phyloP scores from a whole-genome alignment of 2,888 invertebrate species.

The Nematopogon swammerdamellus region DNA sequence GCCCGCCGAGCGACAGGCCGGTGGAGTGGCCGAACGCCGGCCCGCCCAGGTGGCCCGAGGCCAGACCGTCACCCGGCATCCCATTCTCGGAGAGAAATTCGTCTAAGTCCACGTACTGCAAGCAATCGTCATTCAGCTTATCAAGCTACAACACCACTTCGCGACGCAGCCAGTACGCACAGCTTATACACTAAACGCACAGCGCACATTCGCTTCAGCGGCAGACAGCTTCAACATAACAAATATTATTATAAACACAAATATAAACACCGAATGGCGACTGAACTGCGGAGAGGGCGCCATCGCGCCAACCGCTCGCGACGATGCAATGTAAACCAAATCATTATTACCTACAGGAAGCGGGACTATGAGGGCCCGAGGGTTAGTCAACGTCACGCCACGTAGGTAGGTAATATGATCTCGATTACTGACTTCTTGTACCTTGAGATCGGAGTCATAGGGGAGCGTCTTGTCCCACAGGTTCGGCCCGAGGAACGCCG shows the following conservation, averaged over 20 bases:
- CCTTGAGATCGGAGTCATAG: slow-evolving; percentile 94
- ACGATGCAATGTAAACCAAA: no score
- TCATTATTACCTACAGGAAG: no score
- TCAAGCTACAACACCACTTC: background rate
- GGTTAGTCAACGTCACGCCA: background rate
- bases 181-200: slow-evolving; percentile 13
- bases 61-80: slow-evolving; percentile 77
- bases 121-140: slow-evolving; percentile 12
- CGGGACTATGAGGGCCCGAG: no score
- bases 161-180: background rate
- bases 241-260: background rate
- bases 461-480: slow-evolving; percentile 93
- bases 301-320: no score
- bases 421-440: slow-evolving; percentile 66
- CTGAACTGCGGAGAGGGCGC: no score
- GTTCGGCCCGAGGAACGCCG: slow-evolving; percentile 94
- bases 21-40: slow-evolving; percentile 58
- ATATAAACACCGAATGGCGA: no score
- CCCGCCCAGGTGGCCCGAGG: slow-evolving; percentile 63
- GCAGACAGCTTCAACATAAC: background rate
- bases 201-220: background rate
- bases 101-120: slow-evolving; percentile 94
- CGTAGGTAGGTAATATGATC: slow-evolving; percentile 8
- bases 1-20: slow-evolving; percentile 54
- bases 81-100: slow-evolving; percentile 96